Conservation (phyloP, 2,113 vertebrate species). For the Gymnogyps californianus region DNA sequence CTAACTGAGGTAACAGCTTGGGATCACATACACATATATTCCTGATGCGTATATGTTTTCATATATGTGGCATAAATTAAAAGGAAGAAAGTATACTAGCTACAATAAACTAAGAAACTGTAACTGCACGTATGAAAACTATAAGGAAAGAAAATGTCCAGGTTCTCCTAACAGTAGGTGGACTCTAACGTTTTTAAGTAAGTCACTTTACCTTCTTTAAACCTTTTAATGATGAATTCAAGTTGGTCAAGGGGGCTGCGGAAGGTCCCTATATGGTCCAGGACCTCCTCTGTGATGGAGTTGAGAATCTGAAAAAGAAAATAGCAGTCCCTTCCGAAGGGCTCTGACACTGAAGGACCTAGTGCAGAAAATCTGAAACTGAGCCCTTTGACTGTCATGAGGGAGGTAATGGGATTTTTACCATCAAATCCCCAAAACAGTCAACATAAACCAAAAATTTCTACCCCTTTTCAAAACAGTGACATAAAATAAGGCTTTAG, state of each 20-base stretch:
- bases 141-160: not conserved
- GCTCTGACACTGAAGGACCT: not conserved
- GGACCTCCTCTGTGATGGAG: slow-evolving; percentile 84
- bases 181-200: not conserved
- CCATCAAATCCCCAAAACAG: not conserved
- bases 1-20: not conserved
- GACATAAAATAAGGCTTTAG: not conserved
- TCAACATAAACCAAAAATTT: not conserved
- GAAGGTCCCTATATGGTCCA: slow-evolving; percentile 85
- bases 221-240: slow-evolving; percentile 82
- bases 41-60: not conserved
- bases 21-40: not conserved
- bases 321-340: not conserved
- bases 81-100: not conserved
- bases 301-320: slow-evolving; percentile 84
- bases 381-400: not conserved
- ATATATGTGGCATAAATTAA: not conserved
- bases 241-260: slow-evolving; percentile 87
- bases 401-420: not conserved
- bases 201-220: slow-evolving; percentile 82
- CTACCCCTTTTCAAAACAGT: not conserved
- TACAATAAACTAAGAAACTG: not conserved
- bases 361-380: not conserved
- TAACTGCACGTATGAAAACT: not conserved
- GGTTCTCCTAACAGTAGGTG: not conserved